Evolutionary conservation across 2,888 invertebrate species (phyloP).

Genomic region (Philhelius pedissequus): DNA sequence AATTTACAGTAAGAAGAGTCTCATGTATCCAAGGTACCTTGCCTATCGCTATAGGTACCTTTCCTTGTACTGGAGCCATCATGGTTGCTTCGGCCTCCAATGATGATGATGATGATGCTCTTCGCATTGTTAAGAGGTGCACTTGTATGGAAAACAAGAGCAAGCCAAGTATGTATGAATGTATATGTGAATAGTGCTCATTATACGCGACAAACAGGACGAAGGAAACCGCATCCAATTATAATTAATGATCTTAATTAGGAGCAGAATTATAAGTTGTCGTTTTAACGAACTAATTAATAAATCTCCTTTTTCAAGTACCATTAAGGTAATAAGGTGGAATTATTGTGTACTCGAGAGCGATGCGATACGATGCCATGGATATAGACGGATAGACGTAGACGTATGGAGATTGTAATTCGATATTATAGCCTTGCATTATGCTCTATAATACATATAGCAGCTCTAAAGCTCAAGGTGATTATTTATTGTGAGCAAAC

Average conservation of each 20-base stretch:
- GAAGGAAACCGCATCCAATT: slow-evolving; percentile 71
- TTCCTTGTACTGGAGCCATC: background rate
- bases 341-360: slow-evolving; percentile 55
- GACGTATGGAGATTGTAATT: background rate
- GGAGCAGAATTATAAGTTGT: slow-evolving; percentile 71
- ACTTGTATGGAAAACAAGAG: slow-evolving; percentile 59
- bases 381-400: background rate
- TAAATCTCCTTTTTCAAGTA: slow-evolving; percentile 70
- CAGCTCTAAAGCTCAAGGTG: background rate
- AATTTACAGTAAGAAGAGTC: slow-evolving; percentile 31
- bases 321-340: slow-evolving; percentile 68
- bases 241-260: slow-evolving; percentile 72
- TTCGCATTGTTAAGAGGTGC: slow-evolving; percentile 54
- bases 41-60: background rate
- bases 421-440: background rate
- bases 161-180: slow-evolving; percentile 4
- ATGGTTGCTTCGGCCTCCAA: slow-evolving; percentile 11
- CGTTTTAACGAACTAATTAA: slow-evolving; percentile 72
- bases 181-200: slow-evolving; percentile 53
- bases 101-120: slow-evolving; percentile 37
- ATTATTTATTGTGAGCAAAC: background rate
- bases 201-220: slow-evolving; percentile 67
- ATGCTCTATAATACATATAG: too few relatives aligned
- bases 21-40: slow-evolving; percentile 32
- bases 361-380: slow-evolving; percentile 1